phyloP scores from a whole-genome alignment of 1,140 invertebrate species.

The Hylaeus anthracinus region DNA sequence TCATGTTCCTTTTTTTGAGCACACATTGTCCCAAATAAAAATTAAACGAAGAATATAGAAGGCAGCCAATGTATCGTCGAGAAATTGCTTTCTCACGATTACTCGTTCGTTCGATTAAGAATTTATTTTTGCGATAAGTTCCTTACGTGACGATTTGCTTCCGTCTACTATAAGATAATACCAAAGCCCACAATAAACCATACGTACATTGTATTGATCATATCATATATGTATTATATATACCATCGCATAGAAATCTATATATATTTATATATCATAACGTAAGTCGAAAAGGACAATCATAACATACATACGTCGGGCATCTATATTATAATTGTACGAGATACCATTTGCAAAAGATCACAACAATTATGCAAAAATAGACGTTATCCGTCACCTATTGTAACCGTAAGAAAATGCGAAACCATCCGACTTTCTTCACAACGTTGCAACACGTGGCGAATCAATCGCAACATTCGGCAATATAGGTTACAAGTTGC shows the following conservation, averaged over 20 bases:
- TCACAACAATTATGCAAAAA: constrained; percentile 77
- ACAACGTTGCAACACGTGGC: background rate
- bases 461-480: constrained; percentile 26
- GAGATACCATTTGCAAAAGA: constrained; percentile 74
- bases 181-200: constrained; percentile 66
- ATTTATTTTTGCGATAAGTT: constrained; percentile 44
- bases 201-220: constrained; percentile 66
- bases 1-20: constrained; percentile 51
- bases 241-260: constrained; percentile 68
- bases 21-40: constrained; percentile 45
- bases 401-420: constrained; percentile 46
- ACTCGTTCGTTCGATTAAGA: constrained; percentile 5
- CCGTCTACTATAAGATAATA: constrained; percentile 49
- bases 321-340: constrained; percentile 67
- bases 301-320: constrained; percentile 68
- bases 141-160: constrained; percentile 19
- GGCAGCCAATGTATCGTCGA: constrained; percentile 45
- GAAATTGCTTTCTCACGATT: constrained; percentile 44
- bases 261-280: constrained; percentile 67
- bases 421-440: background rate
- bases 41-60: constrained; percentile 45
- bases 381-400: constrained; percentile 59
- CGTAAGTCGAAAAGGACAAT: constrained; percentile 70
- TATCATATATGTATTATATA: constrained; percentile 63
- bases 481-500: constrained; percentile 25